Conservation (phyloP, 1,140 invertebrate genomes). For the Nasonia vitripennis region DNA sequence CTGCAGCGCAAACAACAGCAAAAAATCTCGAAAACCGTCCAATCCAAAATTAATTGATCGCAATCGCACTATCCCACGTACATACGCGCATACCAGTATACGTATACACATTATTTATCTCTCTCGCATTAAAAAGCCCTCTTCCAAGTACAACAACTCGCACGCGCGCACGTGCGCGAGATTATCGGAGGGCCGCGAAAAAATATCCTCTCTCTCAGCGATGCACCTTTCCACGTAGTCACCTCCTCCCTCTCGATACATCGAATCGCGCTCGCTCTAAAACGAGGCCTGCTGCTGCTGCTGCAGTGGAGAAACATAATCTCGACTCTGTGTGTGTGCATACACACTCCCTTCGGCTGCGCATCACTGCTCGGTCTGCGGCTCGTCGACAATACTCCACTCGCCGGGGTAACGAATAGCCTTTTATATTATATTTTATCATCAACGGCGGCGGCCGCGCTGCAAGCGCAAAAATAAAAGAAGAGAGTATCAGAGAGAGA, state of each 20-base stretch:
- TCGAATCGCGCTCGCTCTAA: constrained; percentile 10
- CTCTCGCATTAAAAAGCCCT: constrained; percentile 13
- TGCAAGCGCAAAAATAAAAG: constrained; percentile 22
- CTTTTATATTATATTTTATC: constrained; percentile 69
- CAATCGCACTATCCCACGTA: not conserved
- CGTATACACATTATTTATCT: constrained; percentile 2
- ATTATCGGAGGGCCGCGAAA: constrained; percentile 32
- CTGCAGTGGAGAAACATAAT: constrained; percentile 6
- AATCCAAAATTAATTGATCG: constrained; percentile 49
- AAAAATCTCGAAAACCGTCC: not conserved
- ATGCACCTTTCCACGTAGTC: constrained; percentile 5
- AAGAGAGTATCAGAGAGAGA: not conserved
- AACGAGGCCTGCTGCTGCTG: not conserved
- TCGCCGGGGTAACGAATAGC: constrained; percentile 59
- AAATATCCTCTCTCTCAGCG: constrained; percentile 5
- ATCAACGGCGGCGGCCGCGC: constrained; percentile 47
- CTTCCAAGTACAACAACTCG: not conserved
- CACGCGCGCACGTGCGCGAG: constrained; percentile 31
- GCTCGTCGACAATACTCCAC: constrained; percentile 57
- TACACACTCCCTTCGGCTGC: constrained; percentile 1
- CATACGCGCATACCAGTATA: no score
- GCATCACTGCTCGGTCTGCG: constrained; percentile 12
- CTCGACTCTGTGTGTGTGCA: not conserved
- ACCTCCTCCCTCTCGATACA: constrained; percentile 12
- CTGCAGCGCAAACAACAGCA: not conserved